Evolutionary conservation across 2,888 invertebrate genomes (phyloP), one percentile per base, ranked within the genome.

Genomic region (Mimumesa dahlbomi): DNA sequence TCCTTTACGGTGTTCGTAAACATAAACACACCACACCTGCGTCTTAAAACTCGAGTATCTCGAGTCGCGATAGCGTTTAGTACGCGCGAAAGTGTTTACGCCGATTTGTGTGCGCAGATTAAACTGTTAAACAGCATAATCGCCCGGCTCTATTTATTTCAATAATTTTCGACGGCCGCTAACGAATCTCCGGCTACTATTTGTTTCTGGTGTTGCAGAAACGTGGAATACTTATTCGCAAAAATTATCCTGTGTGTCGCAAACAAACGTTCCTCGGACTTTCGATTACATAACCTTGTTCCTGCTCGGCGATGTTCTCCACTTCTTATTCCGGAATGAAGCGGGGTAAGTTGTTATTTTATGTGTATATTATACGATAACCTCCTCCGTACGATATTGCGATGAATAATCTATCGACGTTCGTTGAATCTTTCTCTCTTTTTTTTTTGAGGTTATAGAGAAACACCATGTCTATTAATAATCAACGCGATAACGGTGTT

Each of bases 381-480:
- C 40, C 40, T 16, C 18, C 4, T 40, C 40, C 16, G 0, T 7
- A 5, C 14, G 40, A 40, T 40, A 14, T 5, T 5, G 16, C 18
- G 11, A 16, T 16, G 40, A 40, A 36, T 50, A 19, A 31, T 50
- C 38, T 18, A 50, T 34, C 36, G 36, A 14, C 1, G 36, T 2
- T 50, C 25, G 3, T 25, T n/a, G n/a, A n/a, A 25, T 5, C 25
- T 25, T 7, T 7, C 7, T 25, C 50, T 2, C 4, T 22, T 7
- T 16, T 48, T 16, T 48, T 52, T 54, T 45, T 45, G 1, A 21
- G 11, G 16, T 42, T 22, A 11, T 14, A 13, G 9, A 43, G 36
- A 19, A 45, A 13, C 43, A 34, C 43, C 52, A 13, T 18, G 48
- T 48, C 48, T 48, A 48, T 48, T 52, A 52, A 52, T 52, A 48